phyloP scores from a whole-genome alignment of 2,888 invertebrate genomes.

The Blera fallax region DNA sequence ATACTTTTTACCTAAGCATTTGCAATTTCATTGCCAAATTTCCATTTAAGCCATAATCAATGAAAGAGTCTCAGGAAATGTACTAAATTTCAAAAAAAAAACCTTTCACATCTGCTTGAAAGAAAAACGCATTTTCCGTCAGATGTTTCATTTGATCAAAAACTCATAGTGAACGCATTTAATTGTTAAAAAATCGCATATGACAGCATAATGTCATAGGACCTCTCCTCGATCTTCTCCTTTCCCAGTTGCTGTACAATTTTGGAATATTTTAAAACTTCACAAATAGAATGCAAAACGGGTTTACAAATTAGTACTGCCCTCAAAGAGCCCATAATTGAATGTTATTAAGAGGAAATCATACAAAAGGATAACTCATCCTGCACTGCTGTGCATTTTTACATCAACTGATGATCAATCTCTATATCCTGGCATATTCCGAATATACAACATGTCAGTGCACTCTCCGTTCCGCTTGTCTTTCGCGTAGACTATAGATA shows the following conservation, averaged over 20 bases:
- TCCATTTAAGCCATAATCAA: too few relatives aligned
- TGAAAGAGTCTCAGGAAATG: too few relatives aligned
- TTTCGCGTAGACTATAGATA: conserved; percentile 10
- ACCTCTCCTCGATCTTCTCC: background rate
- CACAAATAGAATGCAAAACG: conserved; percentile 49
- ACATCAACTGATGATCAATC: conserved; percentile 60
- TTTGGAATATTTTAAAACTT: background rate
- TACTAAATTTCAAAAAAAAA: too few relatives aligned
- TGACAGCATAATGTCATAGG: background rate
- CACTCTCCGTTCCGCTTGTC: conserved; percentile 49
- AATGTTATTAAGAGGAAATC: conserved; percentile 44
- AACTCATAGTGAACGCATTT: background rate
- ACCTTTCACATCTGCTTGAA: background rate
- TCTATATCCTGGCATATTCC: conserved; percentile 39
- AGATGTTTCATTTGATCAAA: background rate
- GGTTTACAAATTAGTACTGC: conserved; percentile 60
- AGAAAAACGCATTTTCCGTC: too few relatives aligned
- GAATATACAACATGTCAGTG: conserved; percentile 40
- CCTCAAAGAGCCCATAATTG: conserved; percentile 50
- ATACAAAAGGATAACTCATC: conserved; percentile 30
- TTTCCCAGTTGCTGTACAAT: background rate
- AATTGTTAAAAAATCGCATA: conserved; percentile 44
- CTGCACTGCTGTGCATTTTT: conserved; percentile 6
- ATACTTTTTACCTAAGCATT: too few relatives aligned
- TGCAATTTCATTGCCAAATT: too few relatives aligned